Base-by-base conservation (phyloP, 37 sponge, comb jelly and placozoan genomes). In the Diacarnus erythraeanus region DNA sequence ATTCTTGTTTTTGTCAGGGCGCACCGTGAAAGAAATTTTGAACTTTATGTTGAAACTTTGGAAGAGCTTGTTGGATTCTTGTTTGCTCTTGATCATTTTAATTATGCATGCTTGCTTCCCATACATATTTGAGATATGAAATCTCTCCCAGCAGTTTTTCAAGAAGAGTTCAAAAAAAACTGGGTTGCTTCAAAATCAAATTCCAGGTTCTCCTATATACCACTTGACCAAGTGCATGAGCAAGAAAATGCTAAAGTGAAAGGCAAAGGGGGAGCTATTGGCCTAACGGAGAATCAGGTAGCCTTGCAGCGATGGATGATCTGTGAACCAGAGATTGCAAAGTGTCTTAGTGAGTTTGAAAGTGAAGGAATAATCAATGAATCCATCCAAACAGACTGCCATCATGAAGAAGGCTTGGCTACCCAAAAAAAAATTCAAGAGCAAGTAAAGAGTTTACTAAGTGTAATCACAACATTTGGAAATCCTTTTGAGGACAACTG, bases 181-280 rank as follows among this genome's bases (percentile, higher is more conserved):
- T 54, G 17, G 56, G 60, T 54, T 54, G 56, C 17, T 54, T 17
- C 10, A 17, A 54, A 54, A 17, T 20, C 56, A 54, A 17, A 10
- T 17, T 20, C 17, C 10, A 54, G 10, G 56, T 54, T 54, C 56
- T 54, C 56, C 56, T 20, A 17, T 54, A 54, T 54, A 20, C 56
- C 56, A 54, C 10, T 54, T 17, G 60, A 59, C 60, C 60, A 65
- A 30, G 66, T 30, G 2, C 35, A 65, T 65, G 66, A 65, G 33
- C 34, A 65, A 25, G 27, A 60, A 26, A 60, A 60, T 60, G 61
- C 23, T 4, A 18, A 26, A 26, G 61, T 60, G 5, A 60, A 60
- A 60, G 27, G 23, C 21, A 20, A 20, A 26, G 61, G 61, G 22
- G 61, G 27, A 60, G 27, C 23, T 4, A 25, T 26, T 60, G 27